phyloP scores from a whole-genome alignment of 2,113 vertebrate genomes.

The Ceyx margarethae region DNA sequence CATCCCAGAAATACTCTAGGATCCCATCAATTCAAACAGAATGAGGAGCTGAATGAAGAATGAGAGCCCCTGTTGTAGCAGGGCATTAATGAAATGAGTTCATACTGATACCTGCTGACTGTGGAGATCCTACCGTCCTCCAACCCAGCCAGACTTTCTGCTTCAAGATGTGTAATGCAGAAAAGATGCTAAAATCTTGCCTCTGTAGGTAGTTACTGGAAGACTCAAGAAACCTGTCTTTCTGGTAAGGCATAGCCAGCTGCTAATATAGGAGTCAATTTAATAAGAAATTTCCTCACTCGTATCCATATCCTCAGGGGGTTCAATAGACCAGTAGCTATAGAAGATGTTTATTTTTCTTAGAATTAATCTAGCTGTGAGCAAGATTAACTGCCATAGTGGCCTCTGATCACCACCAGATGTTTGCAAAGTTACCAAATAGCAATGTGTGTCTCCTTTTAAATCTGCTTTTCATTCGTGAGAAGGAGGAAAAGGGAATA shows the following conservation, averaged over 20 bases:
- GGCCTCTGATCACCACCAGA: slow-evolving; percentile 44
- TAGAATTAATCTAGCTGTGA: slow-evolving; percentile 10
- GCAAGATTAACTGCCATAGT: background rate
- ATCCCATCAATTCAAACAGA: too few relatives aligned
- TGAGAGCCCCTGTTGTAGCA: too few relatives aligned
- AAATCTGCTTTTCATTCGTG: slow-evolving; percentile 29
- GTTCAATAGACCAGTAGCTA: background rate
- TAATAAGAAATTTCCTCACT: background rate
- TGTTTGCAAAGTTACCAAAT: slow-evolving; percentile 50
- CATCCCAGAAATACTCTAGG: too few relatives aligned
- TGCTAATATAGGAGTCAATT: background rate
- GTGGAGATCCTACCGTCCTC: background rate
- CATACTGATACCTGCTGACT: background rate
- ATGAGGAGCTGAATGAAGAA: too few relatives aligned
- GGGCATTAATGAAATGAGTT: background rate
- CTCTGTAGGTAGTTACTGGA: background rate
- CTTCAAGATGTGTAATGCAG: background rate
- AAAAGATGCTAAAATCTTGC: background rate
- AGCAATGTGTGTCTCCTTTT: background rate
- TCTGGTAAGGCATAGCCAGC: background rate
- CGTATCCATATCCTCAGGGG: background rate
- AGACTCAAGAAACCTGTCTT: background rate
- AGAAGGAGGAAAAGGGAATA: background rate
- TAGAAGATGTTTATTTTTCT: slow-evolving; percentile 28
- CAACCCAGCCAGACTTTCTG: background rate